Evolutionary conservation across 2,113 vertebrate species (phyloP).

Genomic region (Zosterops pallidus): DNA sequence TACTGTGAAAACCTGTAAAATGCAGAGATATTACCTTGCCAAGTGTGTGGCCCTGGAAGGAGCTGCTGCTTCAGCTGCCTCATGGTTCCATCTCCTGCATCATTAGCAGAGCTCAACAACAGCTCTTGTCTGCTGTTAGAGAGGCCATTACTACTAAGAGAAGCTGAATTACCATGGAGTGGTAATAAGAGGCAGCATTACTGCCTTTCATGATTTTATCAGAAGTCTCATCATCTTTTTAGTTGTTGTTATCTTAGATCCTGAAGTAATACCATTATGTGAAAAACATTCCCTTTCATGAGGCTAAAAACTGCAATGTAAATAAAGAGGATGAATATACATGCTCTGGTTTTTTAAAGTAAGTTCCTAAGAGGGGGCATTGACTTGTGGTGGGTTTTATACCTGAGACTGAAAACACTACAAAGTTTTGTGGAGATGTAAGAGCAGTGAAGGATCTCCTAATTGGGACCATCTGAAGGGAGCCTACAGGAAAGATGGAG

Average conservation of each 20-base stretch:
- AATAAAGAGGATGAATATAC: background rate
- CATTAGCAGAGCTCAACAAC: background rate
- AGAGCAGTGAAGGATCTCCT: background rate
- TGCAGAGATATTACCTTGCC: background rate
- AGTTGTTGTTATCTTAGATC: background rate
- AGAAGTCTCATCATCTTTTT: background rate
- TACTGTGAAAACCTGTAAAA: background rate
- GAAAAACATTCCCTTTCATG: slow-evolving; percentile 2
- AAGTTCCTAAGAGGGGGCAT: background rate
- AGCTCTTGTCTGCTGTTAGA: background rate
- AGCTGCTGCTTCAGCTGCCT: background rate
- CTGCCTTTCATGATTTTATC: slow-evolving; percentile 40
- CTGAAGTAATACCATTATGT: background rate
- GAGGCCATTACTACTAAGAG: slow-evolving; percentile 9
- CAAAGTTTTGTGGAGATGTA: background rate
- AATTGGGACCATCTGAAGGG: background rate
- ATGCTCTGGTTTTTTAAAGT: background rate
- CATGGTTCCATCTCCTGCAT: background rate
- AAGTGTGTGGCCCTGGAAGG: background rate
- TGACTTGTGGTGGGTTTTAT: background rate
- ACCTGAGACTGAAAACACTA: background rate
- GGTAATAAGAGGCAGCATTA: background rate
- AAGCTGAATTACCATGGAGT: slow-evolving; percentile 2
- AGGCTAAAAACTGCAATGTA: background rate
- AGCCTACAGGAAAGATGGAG: background rate